A percentile compares a stretch with the other conserved stretches of the same genome.
phyloP scores from a whole-genome alignment of 2,113 vertebrate species.

The Geococcyx californianus region DNA sequence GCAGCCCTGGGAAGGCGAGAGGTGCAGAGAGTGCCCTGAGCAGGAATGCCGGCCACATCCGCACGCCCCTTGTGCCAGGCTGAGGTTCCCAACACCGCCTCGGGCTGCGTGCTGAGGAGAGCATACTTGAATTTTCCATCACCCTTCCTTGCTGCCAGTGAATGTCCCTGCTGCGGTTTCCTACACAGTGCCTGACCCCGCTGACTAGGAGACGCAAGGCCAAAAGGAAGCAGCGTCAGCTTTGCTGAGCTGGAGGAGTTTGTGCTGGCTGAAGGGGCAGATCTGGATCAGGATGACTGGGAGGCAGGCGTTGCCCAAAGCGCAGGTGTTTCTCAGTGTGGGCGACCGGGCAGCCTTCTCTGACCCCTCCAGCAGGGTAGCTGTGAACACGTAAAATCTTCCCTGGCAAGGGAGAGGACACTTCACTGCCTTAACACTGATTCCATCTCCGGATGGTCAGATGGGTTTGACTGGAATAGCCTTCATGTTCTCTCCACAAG shows the following conservation, averaged over 20 bases:
- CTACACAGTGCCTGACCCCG: conserved; percentile 37
- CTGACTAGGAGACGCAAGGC: neutral
- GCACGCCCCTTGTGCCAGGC: conserved; percentile 25
- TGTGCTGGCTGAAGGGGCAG: neutral
- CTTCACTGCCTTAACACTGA: conserved; percentile 66
- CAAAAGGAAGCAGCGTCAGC: neutral
- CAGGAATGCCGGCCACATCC: conserved; percentile 12
- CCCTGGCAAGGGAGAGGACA: neutral
- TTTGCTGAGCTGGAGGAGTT: neutral
- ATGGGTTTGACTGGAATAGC: conserved; percentile 28
- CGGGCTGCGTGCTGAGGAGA: conserved; percentile 33
- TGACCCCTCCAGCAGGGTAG: neutral
- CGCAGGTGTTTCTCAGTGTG: neutral
- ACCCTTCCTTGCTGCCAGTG: conserved; percentile 63
- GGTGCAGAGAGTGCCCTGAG: conserved; percentile 49
- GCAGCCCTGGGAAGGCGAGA: conserved; percentile 40
- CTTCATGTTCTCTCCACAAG: neutral
- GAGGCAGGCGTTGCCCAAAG: conserved; percentile 12
- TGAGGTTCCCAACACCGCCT: neutral
- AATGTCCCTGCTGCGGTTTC: conserved; percentile 59
- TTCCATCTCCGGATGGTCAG: neutral
- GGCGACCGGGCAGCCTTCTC: conserved; percentile 26
- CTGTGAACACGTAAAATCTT: neutral
- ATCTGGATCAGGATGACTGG: neutral
- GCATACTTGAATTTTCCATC: conserved; percentile 79